These are phyloP conservation scores for Cremastobaeus sp. DNA, from an alignment of 2,888 invertebrate species.

Conservation along the genomic window DNA sequence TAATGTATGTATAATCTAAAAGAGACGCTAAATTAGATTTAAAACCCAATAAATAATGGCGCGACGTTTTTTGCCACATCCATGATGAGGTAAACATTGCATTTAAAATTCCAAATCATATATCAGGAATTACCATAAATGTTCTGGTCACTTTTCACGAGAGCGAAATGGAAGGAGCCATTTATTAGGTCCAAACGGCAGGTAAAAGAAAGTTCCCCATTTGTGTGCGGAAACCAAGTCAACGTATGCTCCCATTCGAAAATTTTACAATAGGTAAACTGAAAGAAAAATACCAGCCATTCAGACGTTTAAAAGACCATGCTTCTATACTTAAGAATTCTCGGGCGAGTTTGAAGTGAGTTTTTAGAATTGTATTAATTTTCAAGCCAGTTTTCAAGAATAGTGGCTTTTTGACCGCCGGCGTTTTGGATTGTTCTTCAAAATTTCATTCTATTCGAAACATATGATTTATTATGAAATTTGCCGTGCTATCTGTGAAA, in stretches of 20 bases:
- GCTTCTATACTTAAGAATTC: slow-evolving; percentile 12
- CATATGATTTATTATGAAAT: too few relatives aligned
- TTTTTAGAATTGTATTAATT: slow-evolving; percentile 14
- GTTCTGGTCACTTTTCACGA: slow-evolving; percentile 43
- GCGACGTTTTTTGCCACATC: slow-evolving; percentile 40
- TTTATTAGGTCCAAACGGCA: slow-evolving; percentile 31
- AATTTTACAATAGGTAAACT: slow-evolving; percentile 40
- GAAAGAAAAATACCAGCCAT: slow-evolving; percentile 36
- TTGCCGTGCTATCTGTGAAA: too few relatives aligned
- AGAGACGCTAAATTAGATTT: slow-evolving; percentile 24
- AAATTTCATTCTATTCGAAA: too few relatives aligned
- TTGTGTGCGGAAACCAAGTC: slow-evolving; percentile 50
- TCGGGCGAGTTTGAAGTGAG: slow-evolving; percentile 9
- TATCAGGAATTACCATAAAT: slow-evolving; percentile 40
- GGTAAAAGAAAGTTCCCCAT: slow-evolving; percentile 45
- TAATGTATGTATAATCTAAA: slow-evolving; percentile 17
- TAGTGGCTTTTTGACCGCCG: too few relatives aligned
- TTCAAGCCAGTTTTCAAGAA: too few relatives aligned
- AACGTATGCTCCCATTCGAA: slow-evolving; percentile 48
- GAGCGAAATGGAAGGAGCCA: slow-evolving; percentile 38
- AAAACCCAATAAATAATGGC: slow-evolving; percentile 38
- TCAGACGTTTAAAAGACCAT: slow-evolving; percentile 40
- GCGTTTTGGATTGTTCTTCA: too few relatives aligned
- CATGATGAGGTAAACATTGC: slow-evolving; percentile 34
- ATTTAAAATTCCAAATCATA: slow-evolving; percentile 26